Percentiles rank a stretch among this genome's conserved stretches.
Conservation (phyloP, 23 tunicate species). For the Trididemnum clinides region DNA sequence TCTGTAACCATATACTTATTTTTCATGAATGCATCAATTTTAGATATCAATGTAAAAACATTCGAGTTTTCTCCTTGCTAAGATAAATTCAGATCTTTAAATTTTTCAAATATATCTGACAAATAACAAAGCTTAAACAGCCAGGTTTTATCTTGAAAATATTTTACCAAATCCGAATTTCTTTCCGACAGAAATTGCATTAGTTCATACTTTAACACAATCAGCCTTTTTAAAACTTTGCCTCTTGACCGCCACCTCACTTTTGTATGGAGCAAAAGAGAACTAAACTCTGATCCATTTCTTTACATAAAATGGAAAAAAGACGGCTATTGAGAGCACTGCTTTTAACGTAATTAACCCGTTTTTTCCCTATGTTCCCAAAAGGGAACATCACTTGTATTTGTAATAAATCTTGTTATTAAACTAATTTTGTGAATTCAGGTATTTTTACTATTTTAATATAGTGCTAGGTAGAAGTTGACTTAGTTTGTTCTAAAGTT, state of each 20-base stretch:
- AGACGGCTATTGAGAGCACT: conserved; percentile 45
- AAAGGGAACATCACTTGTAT: no score
- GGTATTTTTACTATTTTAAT: no score
- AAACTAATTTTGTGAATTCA: no score
- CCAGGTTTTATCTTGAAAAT: conserved; percentile 36
- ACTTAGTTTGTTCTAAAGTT: no score
- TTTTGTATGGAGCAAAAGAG: conserved; percentile 42
- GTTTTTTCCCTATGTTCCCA: no score
- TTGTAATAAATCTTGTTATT: no score
- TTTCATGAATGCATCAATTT: conserved; percentile 53
- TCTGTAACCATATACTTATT: conserved; percentile 40
- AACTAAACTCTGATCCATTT: conserved; percentile 32
- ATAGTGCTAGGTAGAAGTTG: no score
- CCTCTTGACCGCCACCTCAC: conserved; percentile 61
- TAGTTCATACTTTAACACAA: conserved; percentile 39
- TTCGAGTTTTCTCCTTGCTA: conserved; percentile 49
- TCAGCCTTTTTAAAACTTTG: conserved; percentile 45
- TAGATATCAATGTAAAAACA: conserved; percentile 37
- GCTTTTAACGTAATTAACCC: conserved; percentile 24
- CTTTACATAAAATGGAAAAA: conserved; percentile 50
- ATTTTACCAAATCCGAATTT: conserved; percentile 38
- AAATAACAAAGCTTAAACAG: conserved; percentile 55
- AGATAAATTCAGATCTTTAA: conserved; percentile 41
- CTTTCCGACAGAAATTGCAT: conserved; percentile 12
- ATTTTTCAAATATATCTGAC: conserved; percentile 52